Percentiles rank a stretch among this genome's conserved stretches.
Evolutionary conservation across 2,888 invertebrate genomes (phyloP).

Genomic region (Hetaerina titia): DNA sequence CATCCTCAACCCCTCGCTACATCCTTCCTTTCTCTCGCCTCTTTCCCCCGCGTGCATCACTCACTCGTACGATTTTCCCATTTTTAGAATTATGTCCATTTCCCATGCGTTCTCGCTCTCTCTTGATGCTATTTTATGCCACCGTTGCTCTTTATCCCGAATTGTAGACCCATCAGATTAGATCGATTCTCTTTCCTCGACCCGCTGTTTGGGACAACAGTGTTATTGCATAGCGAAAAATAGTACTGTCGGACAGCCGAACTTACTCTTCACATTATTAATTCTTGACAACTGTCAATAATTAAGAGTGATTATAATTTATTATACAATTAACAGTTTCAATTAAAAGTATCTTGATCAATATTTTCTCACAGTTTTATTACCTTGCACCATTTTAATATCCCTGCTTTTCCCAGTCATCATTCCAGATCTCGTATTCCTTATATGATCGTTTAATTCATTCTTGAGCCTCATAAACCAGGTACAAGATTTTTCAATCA

Average conservation of each 20-base stretch:
- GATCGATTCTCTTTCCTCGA: neutral
- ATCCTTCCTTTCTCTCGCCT: neutral
- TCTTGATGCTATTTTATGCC: neutral
- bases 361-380: neutral
- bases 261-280: neutral
- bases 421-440: neutral
- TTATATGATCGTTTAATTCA: neutral
- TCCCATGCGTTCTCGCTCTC: too few relatives aligned
- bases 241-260: neutral
- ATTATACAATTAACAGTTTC: too few relatives aligned
- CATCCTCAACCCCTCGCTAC: neutral
- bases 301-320: too few relatives aligned
- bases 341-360: neutral
- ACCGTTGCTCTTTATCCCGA: neutral
- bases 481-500: too few relatives aligned
- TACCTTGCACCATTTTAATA: neutral
- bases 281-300: too few relatives aligned
- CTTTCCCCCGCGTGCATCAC: neutral
- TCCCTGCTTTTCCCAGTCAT: neutral
- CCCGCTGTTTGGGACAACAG: neutral
- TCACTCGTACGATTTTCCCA: too few relatives aligned
- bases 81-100: too few relatives aligned
- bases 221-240: neutral
- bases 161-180: neutral
- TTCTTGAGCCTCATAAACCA: neutral